phyloP scores from a whole-genome alignment of 2,797 vertebrate species.

The Vespertilio murinus region DNA sequence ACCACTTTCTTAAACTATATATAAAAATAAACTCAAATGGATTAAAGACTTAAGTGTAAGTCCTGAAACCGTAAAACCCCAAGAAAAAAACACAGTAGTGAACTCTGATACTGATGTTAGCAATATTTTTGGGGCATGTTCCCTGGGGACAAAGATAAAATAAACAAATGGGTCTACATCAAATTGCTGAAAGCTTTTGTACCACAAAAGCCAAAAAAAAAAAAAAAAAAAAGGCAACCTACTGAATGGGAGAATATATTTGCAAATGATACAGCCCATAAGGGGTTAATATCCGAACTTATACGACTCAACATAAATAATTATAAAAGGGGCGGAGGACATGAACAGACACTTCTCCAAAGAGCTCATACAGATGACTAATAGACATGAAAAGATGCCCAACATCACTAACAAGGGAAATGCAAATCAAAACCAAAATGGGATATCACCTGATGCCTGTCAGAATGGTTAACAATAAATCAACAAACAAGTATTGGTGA shows the following conservation, averaged over 20 bases:
- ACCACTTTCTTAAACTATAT: background rate
- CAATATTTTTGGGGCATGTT: background rate
- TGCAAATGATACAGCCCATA: background rate
- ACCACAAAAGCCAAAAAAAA: background rate
- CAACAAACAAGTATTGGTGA: background rate
- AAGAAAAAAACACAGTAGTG: background rate
- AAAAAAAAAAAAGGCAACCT: background rate
- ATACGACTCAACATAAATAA: background rate
- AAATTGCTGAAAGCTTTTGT: background rate
- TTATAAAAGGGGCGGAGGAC: background rate
- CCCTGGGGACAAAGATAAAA: background rate
- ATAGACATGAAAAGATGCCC: background rate
- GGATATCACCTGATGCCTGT: background rate
- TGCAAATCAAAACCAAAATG: background rate
- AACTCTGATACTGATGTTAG: background rate
- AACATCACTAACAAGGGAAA: background rate
- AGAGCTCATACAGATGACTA: background rate
- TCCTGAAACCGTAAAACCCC: background rate
- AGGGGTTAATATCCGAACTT: background rate
- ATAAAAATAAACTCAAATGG: background rate
- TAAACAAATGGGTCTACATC: background rate
- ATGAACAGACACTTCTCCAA: background rate
- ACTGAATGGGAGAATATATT: background rate
- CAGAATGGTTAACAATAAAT: background rate
- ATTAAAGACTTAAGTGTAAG: background rate